Base-by-base conservation (phyloP, 2,888 invertebrate species). In the Monoplex corrugatus region DNA sequence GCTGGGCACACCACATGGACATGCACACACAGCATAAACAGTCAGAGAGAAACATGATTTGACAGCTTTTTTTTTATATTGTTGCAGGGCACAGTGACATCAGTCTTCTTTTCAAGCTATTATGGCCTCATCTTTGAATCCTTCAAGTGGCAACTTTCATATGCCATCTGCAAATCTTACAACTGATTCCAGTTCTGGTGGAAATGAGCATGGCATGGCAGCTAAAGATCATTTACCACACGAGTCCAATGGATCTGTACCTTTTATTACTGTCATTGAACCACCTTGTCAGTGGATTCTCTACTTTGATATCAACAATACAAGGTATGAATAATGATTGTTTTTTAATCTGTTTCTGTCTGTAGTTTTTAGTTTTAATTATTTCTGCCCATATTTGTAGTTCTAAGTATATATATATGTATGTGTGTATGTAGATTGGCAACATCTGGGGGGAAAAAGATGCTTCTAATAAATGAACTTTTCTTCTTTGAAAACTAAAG, bases 241-340 rank as follows among this genome's bases (percentile, higher is more conserved):
- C 6, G 50, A 44, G n/a, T 72, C 86, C 57, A 68, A 63, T 43
- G 86, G 86, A n/a, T n/a, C 63, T 63, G 10, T 86, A 83, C 90
- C 91, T 43, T 90, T 89, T 86, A 19, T 32, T 40, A 90, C 91
- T 40, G 87, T 94, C 28, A 88, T 89, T 28, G 91, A 93, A 87
- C 93, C 93, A 32, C 89, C 92, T 8, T 95, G 95, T 90, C 92
- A 94, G 86, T 93, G 93, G 93, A 93, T 95, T 87, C 90, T 94
- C 16, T 94, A 94, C 89, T 92, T 90, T 87, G 94, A 94, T 87
- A 92, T 94, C 57, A 78, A 86, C 75, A 44, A 57, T 23, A 86
- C 89, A n/a, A 32, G 91, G 89, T 89, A 87, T 57, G 57, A n/a
- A 23, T 85, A 6, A 13, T 43, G 63, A 68, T 8, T 35, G 32